Evolutionary conservation across 2,888 invertebrate species (phyloP).

Genomic region (Neoascia interrupta): DNA sequence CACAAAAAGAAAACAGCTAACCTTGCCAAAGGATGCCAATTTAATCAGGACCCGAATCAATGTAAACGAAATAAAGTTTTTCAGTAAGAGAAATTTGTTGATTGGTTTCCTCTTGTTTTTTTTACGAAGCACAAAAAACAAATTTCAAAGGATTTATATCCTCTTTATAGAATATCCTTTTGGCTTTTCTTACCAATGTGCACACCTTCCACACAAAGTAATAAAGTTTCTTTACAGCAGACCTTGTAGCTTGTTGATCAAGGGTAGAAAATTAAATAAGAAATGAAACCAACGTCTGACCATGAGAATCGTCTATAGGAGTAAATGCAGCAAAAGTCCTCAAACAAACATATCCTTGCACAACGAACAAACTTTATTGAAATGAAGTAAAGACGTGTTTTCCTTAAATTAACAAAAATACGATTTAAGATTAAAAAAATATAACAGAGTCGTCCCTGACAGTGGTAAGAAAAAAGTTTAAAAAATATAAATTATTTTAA

Average conservation of each 20-base stretch:
- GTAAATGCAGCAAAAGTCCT: conserved; percentile 8
- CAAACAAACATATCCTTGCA: conserved; percentile 16
- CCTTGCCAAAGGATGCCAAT: conserved; percentile 10
- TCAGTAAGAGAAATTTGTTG: conserved; percentile 17
- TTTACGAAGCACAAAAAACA: conserved; percentile 4
- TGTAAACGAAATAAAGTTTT: conserved; percentile 30
- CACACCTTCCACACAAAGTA: conserved; percentile 4
- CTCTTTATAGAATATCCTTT: not conserved
- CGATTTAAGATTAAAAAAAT: conserved; percentile 32
- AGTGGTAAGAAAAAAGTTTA: conserved; percentile 13
- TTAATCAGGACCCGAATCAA: conserved; percentile 33
- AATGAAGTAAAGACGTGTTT: conserved; percentile 45
- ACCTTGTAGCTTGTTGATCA: conserved; percentile 11
- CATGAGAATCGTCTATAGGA: too few species aligned
- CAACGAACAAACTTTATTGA: conserved; percentile 59
- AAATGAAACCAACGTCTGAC: conserved; percentile 3
- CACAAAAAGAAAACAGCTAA: not conserved
- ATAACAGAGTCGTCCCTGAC: conserved; percentile 47
- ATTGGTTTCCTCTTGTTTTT: conserved; percentile 32
- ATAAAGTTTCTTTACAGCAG: conserved; percentile 24
- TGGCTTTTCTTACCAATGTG: not conserved
- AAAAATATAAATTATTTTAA: not conserved
- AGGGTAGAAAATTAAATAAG: conserved; percentile 1
- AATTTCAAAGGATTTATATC: conserved; percentile 19
- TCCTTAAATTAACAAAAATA: conserved; percentile 53